Evolutionary conservation across 2,113 vertebrate genomes (phyloP), one percentile per base, ranked within the genome.

Genomic region (Pyxicephalus adspersus): DNA sequence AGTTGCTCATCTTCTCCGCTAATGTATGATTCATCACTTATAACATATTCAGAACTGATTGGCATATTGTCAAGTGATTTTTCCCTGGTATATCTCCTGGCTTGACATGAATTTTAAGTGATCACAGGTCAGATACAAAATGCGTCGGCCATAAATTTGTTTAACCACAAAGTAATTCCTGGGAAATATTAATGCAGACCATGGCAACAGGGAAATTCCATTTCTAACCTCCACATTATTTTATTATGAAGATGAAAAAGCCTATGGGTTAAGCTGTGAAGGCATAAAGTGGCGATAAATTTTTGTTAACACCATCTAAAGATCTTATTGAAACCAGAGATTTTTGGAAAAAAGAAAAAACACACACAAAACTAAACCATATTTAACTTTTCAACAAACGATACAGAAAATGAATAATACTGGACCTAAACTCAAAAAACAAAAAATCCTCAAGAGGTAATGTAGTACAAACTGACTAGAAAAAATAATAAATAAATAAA

Each of bases 11-110:
- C 54, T 74, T 60, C 71, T 54, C 22, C 5, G 26, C 28, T 74
- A 74, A 55, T 34, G 28, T 60, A 58, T 60, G 71, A 74, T 74
- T 74, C 28, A 74, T 60, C 3, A 38, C 28, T 74, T 74, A 73
- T 57, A 74, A 74, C 58, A 55, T 74, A 74, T 74, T 58, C 71
- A 74, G 25, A 31, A 22, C 54, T 60, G 20, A 74, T 74, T 74
- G 52, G 29, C 54, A 60, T n/a, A 54, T 74, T 60, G 70, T 73
- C 68, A 55, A 55, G 67, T 28, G 51, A 31, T 72, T 25, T 50
- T 45, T 66, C n/a, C 25, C 34, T 20, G 3, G 54, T 20, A 15
- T 57, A 34, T 11, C 20, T 57, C 70, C 70, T 58, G 31, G 28
- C 52, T 54, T 23, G 55, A 57, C 70, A 34, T 73, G 52, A 73